Evolutionary conservation across 1,140 invertebrate species (phyloP).

Genomic region (Ooceraea biroi): DNA sequence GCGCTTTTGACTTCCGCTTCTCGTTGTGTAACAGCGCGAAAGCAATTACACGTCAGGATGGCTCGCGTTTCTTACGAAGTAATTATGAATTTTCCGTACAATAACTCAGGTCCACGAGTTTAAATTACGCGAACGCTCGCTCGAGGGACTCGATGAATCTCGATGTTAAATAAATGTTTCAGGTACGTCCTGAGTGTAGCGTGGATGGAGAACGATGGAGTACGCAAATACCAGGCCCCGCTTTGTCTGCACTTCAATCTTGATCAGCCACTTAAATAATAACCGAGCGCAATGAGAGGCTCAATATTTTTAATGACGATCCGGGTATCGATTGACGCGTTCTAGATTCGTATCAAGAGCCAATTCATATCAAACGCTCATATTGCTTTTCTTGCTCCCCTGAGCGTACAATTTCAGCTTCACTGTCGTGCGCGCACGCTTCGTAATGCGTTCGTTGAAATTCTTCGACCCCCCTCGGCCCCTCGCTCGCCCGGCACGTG

Average conservation of each 20-base stretch:
- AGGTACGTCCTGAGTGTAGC: too few species aligned
- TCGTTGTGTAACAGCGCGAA: not conserved
- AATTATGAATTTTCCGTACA: not conserved
- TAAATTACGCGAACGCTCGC: not conserved
- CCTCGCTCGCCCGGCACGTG: not conserved
- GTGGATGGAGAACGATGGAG: not conserved
- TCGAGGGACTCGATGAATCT: not conserved
- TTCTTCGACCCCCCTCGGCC: not conserved
- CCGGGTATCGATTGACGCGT: not conserved
- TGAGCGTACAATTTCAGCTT: conserved; percentile 36
- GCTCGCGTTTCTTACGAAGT: not conserved
- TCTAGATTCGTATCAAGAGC: not conserved
- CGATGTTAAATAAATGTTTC: not conserved
- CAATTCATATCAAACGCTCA: conserved; percentile 17
- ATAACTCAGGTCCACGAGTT: not conserved
- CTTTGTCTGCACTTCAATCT: not conserved
- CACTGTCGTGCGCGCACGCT: conserved; percentile 13
- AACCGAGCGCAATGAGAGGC: not conserved
- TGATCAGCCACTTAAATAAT: not conserved
- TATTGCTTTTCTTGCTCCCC: not conserved
- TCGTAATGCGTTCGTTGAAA: conserved; percentile 55
- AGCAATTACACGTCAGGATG: conserved; percentile 13
- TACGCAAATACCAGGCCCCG: not conserved
- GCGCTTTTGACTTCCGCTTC: conserved; percentile 48
- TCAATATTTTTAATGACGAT: not conserved